Conservation (phyloP, 2,888 invertebrate species). For the Acleris emargana region DNA sequence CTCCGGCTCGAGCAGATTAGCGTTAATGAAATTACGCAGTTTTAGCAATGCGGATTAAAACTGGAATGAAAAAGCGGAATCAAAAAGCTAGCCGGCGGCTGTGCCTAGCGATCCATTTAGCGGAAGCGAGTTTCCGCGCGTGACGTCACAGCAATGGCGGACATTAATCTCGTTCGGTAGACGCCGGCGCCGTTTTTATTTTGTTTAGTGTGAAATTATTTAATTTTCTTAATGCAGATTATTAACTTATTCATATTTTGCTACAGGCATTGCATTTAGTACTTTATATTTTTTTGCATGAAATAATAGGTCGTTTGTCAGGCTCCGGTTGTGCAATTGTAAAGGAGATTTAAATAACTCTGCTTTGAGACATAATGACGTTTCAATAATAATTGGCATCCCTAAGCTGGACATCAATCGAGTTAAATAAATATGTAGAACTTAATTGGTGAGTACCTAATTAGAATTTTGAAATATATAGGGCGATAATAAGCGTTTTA, state of each 20-base stretch:
- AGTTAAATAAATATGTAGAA: no score
- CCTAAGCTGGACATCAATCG: no score
- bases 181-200: constrained; percentile 35
- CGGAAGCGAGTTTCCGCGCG: constrained; percentile 38
- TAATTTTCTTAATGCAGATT: constrained; percentile 4
- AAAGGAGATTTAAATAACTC: no score
- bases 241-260: background rate
- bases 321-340: no score
- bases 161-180: constrained; percentile 35
- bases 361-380: no score
- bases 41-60: constrained; percentile 43
- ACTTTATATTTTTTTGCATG: no score
- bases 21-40: constrained; percentile 34
- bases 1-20: constrained; percentile 26
- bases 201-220: constrained; percentile 14
- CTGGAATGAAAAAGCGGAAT: constrained; percentile 37
- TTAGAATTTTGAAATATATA: no score
- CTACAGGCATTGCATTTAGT: no score
- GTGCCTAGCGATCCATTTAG: constrained; percentile 38
- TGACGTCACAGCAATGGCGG: constrained; percentile 40
- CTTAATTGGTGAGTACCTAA: no score
- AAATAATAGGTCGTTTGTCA: no score
- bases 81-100: constrained; percentile 38
- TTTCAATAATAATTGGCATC: no score
- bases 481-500: no score